phyloP scores from a whole-genome alignment of 1,140 invertebrate genomes.

The Zaprionus kolodkinae region DNA sequence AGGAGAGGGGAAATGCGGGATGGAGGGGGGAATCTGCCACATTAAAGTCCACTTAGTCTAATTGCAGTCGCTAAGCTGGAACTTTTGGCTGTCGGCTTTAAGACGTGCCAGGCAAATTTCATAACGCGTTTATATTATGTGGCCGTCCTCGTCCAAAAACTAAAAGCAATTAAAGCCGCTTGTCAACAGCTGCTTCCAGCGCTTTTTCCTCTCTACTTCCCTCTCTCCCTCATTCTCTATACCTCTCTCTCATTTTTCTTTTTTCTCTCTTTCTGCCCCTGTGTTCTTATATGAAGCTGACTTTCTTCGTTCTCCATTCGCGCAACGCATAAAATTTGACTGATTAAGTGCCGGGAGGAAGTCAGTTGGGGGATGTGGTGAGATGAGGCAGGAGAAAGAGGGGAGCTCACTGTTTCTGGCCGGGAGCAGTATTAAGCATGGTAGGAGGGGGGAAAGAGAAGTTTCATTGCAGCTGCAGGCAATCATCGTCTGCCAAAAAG shows the following conservation, averaged over 20 bases:
- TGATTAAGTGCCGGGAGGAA: constrained; percentile 69
- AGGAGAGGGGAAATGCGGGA: too few relatives aligned
- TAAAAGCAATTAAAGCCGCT: constrained; percentile 71
- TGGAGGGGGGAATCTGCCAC: constrained; percentile 50
- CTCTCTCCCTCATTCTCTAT: not conserved
- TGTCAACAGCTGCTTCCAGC: constrained; percentile 60
- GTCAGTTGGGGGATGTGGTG: constrained; percentile 33
- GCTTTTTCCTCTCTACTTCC: not conserved
- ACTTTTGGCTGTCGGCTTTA: constrained; percentile 35
- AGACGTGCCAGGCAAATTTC: constrained; percentile 46
- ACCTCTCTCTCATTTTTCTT: not conserved
- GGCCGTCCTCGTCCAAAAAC: constrained; percentile 44
- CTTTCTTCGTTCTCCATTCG: constrained; percentile 27
- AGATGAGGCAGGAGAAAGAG: not conserved
- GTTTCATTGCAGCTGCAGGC: constrained; percentile 68
- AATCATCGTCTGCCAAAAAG: constrained; percentile 59
- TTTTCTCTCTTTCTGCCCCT: not conserved
- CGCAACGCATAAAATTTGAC: constrained; percentile 61
- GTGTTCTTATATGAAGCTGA: not conserved
- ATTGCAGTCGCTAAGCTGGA: constrained; percentile 60
- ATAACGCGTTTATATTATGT: constrained; percentile 54
- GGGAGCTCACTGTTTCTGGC: too few relatives aligned
- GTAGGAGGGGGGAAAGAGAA: not conserved
- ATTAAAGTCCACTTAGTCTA: constrained; percentile 79
- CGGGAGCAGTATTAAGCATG: not conserved